Evolutionary conservation across 1,140 invertebrate genomes (phyloP).

Genomic region (Cotesia glomerata): DNA sequence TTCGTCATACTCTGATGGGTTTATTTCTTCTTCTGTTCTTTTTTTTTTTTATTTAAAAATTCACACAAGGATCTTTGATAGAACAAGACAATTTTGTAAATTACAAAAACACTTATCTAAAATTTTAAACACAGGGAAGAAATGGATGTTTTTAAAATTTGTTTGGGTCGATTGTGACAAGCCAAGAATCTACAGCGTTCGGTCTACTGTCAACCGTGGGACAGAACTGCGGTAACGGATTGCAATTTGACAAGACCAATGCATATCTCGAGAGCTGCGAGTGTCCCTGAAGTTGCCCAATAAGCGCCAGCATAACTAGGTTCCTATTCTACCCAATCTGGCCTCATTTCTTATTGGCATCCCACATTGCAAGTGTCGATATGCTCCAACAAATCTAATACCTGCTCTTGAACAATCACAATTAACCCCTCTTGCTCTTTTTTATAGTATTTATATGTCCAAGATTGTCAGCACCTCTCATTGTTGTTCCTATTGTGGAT

Average conservation of each 20-base stretch:
- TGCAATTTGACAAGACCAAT: constrained; percentile 59
- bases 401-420: constrained; percentile 35
- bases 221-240: constrained; percentile 27
- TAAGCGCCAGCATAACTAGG: constrained; percentile 24
- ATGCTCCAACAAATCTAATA: constrained; percentile 52
- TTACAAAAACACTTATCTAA: constrained; percentile 2
- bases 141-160: constrained; percentile 14
- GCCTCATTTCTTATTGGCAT: constrained; percentile 61
- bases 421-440: constrained; percentile 37
- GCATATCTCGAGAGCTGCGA: constrained; percentile 40
- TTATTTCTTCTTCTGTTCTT: neutral
- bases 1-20: constrained; percentile 61
- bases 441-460: constrained; percentile 47
- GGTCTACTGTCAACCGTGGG: constrained; percentile 1
- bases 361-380: constrained; percentile 31
- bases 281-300: constrained; percentile 9
- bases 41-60: neutral
- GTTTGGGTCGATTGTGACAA: neutral
- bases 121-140: neutral
- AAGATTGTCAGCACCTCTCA: constrained; percentile 20
- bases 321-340: constrained; percentile 38
- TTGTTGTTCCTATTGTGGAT: neutral
- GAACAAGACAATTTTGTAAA: neutral
- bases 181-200: neutral
- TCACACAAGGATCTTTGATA: neutral